phyloP scores from a whole-genome alignment of 2,888 invertebrate genomes.

The Argynnis bischoffii region DNA sequence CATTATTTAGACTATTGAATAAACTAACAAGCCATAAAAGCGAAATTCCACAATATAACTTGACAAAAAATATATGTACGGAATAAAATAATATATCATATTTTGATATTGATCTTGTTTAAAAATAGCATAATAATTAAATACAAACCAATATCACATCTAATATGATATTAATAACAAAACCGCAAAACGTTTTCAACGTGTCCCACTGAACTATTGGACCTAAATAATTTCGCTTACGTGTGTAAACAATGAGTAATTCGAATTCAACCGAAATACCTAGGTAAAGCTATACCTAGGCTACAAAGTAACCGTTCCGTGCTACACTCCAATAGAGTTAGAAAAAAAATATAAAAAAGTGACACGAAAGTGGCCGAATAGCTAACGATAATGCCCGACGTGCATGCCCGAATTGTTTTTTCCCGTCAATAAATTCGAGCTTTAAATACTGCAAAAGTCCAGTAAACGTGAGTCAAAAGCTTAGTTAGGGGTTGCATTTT shows the following conservation, averaged over 20 bases:
- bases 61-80: too few relatives aligned
- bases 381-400: slow-evolving; percentile 44
- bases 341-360: slow-evolving; percentile 47
- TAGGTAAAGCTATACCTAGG: slow-evolving; percentile 10
- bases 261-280: slow-evolving; percentile 20
- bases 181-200: not conserved
- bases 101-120: too few relatives aligned
- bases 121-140: too few relatives aligned
- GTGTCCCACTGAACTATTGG: slow-evolving; percentile 12
- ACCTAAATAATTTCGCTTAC: slow-evolving; percentile 6
- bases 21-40: too few relatives aligned
- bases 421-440: slow-evolving; percentile 39
- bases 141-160: too few relatives aligned
- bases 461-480: slow-evolving; percentile 11
- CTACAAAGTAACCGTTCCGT: slow-evolving; percentile 45
- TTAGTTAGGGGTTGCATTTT: slow-evolving; percentile 7
- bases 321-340: slow-evolving; percentile 52
- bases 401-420: slow-evolving; percentile 44
- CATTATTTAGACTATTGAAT: too few relatives aligned
- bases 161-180: not conserved
- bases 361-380: slow-evolving; percentile 43
- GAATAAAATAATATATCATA: too few relatives aligned
- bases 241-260: slow-evolving; percentile 35
- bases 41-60: too few relatives aligned
- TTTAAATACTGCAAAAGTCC: slow-evolving; percentile 15